Conservation (phyloP, 1,140 invertebrate species). For the Ostrea edulis region DNA sequence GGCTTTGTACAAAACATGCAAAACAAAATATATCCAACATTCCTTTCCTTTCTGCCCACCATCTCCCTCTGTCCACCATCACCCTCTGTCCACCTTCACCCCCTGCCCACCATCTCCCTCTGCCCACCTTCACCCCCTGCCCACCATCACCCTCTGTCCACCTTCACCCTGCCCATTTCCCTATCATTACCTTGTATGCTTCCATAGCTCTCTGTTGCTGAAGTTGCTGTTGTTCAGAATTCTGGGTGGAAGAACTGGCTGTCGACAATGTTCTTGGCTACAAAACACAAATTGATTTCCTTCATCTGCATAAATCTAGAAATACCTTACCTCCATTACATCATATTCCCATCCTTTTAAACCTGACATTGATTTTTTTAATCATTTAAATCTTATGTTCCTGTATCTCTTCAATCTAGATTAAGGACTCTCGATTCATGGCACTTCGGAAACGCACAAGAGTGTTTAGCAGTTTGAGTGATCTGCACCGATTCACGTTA, state of each 20-base stretch:
- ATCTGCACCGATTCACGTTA: too few relatives aligned
- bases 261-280: background rate
- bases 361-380: too few relatives aligned
- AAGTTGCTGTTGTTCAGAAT: slow-evolving; percentile 14
- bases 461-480: too few relatives aligned
- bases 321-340: background rate
- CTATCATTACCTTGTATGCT: slow-evolving; percentile 48
- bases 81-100: background rate
- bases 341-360: too few relatives aligned
- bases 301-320: background rate
- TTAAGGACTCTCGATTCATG: too few relatives aligned
- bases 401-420: too few relatives aligned
- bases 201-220: slow-evolving; percentile 46
- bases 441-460: too few relatives aligned
- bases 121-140: background rate
- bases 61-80: background rate
- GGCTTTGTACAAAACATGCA: background rate
- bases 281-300: background rate
- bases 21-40: background rate
- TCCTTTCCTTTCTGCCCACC: too few relatives aligned
- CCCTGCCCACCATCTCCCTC: too few relatives aligned
- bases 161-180: background rate
- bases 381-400: too few relatives aligned
- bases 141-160: background rate
- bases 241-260: slow-evolving; percentile 13